These are phyloP conservation scores for Stegastes partitus DNA, from an alignment of 2,113 vertebrate species.

Conservation along the genomic window DNA sequence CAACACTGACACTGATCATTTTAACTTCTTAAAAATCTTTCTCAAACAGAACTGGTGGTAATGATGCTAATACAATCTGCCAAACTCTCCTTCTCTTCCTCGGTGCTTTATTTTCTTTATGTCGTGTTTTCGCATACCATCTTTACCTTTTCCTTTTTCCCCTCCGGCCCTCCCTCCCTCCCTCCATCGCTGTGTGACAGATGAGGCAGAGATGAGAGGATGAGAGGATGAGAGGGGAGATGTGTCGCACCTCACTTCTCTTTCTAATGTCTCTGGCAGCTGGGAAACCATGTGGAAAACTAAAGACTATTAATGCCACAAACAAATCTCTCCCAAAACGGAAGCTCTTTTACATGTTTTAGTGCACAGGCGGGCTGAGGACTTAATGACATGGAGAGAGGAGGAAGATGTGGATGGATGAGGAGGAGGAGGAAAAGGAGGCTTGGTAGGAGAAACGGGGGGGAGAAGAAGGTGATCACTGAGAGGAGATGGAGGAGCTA, in stretches of 20 bases:
- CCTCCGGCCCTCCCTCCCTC: constrained; percentile 18
- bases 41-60: too few relatives aligned
- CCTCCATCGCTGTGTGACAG: constrained; percentile 56
- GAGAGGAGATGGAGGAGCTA: not conserved
- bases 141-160: not conserved
- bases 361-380: constrained; percentile 53
- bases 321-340: constrained; percentile 79
- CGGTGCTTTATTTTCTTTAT: constrained; percentile 21
- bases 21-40: too few relatives aligned
- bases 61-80: too few relatives aligned
- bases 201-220: constrained; percentile 74
- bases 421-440: not conserved
- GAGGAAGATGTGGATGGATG: not conserved
- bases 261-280: constrained; percentile 77
- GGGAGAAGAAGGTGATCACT: not conserved
- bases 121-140: constrained; percentile 13
- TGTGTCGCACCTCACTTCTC: constrained; percentile 80
- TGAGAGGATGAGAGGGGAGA: constrained; percentile 71
- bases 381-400: constrained; percentile 77
- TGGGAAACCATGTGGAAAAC: constrained; percentile 80
- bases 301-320: constrained; percentile 83
- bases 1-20: too few relatives aligned
- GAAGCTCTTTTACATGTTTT: constrained; percentile 79
- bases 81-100: constrained; percentile 10
- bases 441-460: not conserved